Evolutionary conservation across 1,140 invertebrate genomes (phyloP), one percentile per base, ranked within the genome.

Genomic region (Sycobia sp.): DNA sequence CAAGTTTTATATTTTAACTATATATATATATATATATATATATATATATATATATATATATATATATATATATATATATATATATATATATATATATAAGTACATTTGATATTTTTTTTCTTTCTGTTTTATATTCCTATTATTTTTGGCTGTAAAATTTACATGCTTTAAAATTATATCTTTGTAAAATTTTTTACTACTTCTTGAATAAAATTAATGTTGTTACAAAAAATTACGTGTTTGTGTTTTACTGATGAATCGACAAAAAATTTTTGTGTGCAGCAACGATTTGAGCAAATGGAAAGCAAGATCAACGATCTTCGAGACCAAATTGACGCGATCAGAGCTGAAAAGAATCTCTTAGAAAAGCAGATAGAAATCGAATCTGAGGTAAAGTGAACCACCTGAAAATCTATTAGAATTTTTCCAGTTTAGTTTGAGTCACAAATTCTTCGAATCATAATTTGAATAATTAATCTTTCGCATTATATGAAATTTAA

Each of bases 201-300:
- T 49, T 55, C 67, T 49, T 62, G 50, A 74, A 76, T 76, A 75
- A 77, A 76, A 64, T 53, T 53, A 44, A 47, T 63, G n/a, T 63
- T 54, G 20, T 46, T 51, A 69, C 49, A 38, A 44, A 46, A 9
- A 32, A n/a, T n/a, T n/a, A 20, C 62, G 51, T 54, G 32, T 69
- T 66, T 67, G 71, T 67, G 67, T 80, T 75, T 76, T 72, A 79
- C 76, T 79, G 68, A 73, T 71, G 55, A 68, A 76, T 71, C 71
- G 34, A 36, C 44, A 51, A 64, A 0, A n/a, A 49, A 44, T 69
- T 68, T 76, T 60, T 79, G 50, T 79, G 53, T 73, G 69, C 73
- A 81, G 79, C 78, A 75, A 75, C 78, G 77, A 61, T 81, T 81
- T 58, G 79, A 80, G 62, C 76, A 80, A 66, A 79, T 81, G 78